Base-by-base conservation (phyloP, 1,140 invertebrate genomes). In the Drosophila athabasca region DNA sequence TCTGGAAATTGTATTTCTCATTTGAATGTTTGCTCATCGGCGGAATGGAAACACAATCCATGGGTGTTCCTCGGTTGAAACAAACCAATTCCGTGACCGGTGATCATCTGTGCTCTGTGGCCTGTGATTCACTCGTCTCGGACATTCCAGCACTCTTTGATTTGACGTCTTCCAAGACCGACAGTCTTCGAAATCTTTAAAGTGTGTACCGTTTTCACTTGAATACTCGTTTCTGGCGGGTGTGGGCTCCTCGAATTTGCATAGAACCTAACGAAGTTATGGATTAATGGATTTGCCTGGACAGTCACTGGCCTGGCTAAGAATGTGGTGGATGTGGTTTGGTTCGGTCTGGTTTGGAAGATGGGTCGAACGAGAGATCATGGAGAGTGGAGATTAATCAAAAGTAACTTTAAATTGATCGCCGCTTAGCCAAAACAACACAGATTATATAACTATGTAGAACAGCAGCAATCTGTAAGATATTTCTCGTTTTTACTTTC, bases 21-120 rank as follows among this genome's bases (percentile, higher is more conserved):
- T 44, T 71, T 71, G 24, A 78, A 65, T 58, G 64, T 78, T 74
- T 65, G 64, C 74, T 61, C 69, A 73, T 76, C 29, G 26, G 62
- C 67, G 77, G 66, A 59, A 52, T 19, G 17, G 17, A 19, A n/a
- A n/a, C n/a, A n/a, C n/a, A n/a, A 31, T 31, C 19, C 67, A 66
- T 46, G 71, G 43, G 43, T 58, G 44, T 39, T 51, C 26, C 17
- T 50, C 39, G 64, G 49, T 45, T 55, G 9, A 49, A 35, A 54
- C 39, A 57, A 45, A 17, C 6, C 41, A 73, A 19, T 73, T 52
- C 43, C 24, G 6, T 46, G 15, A 59, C 39, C 17, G 6, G 26
- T 41, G 41, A 60, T 43, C 52, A 22, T 26, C 24, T n/a, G 29
- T 44, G 1, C 13, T 24, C 24, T 24, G 2, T 9, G 29, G 17